Conservation (phyloP, 1,140 invertebrate species). For the Drosophila elegans region DNA sequence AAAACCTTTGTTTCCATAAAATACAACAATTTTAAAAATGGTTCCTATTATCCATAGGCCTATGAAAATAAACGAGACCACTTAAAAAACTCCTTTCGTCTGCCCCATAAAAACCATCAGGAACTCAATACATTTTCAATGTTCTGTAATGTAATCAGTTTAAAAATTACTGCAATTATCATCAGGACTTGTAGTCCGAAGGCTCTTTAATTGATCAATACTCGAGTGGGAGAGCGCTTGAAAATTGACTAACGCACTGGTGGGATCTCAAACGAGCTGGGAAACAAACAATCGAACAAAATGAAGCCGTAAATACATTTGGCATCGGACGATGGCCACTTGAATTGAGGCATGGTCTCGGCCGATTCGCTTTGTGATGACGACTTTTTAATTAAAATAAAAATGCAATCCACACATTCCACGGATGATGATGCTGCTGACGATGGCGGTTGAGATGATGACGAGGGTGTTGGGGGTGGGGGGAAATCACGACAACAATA, state of each 20-base stretch:
- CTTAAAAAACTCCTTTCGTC: not conserved
- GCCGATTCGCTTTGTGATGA: slow-evolving; percentile 67
- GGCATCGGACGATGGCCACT: slow-evolving; percentile 73
- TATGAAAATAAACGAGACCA: too few relatives aligned
- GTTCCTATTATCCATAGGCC: too few relatives aligned
- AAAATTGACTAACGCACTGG: slow-evolving; percentile 23
- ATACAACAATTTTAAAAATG: too few relatives aligned
- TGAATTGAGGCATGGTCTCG: slow-evolving; percentile 62
- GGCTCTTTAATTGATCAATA: slow-evolving; percentile 28
- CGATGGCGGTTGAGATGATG: slow-evolving; percentile 32
- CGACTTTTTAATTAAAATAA: slow-evolving; percentile 83
- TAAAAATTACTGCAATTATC: not conserved
- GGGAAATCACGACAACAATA: slow-evolving; percentile 73
- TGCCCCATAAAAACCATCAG: not conserved
- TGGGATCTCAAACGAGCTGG: slow-evolving; percentile 43
- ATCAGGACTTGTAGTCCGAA: slow-evolving; percentile 5
- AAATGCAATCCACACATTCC: slow-evolving; percentile 71
- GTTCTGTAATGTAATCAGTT: not conserved
- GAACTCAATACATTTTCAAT: not conserved
- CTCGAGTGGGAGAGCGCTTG: slow-evolving; percentile 8
- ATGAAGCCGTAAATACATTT: slow-evolving; percentile 82
- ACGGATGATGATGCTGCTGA: slow-evolving; percentile 14
- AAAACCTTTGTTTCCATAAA: not conserved
- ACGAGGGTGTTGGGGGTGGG: not conserved
- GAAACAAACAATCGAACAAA: slow-evolving; percentile 72